Conservation (phyloP, 2,888 invertebrate genomes). For the Erebia epiphron region DNA sequence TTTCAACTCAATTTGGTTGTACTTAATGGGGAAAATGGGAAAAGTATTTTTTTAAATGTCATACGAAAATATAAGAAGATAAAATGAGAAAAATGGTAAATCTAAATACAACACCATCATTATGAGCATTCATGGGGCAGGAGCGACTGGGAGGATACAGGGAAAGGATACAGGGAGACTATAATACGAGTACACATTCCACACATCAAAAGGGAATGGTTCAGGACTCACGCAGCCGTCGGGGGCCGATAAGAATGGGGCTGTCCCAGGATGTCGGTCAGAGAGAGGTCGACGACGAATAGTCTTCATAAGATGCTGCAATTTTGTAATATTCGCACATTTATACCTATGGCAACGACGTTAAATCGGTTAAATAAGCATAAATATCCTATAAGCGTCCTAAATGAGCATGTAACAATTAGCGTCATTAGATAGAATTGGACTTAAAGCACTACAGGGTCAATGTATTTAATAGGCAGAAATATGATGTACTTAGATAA, state of each 20-base stretch:
- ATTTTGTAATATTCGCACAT: constrained; percentile 82
- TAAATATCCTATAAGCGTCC: constrained; percentile 35
- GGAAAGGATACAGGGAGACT: constrained; percentile 53
- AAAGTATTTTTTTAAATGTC: constrained; percentile 35
- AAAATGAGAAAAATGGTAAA: constrained; percentile 43
- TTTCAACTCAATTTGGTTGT: constrained; percentile 3
- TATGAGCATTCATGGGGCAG: constrained; percentile 57
- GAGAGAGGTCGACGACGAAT: constrained; percentile 88
- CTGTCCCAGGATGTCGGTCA: constrained; percentile 82
- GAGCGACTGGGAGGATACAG: constrained; percentile 49
- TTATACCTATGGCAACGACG: constrained; percentile 80
- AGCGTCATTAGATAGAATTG: neutral
- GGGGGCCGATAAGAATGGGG: constrained; percentile 73
- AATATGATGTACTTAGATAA: neutral
- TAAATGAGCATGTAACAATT: neutral
- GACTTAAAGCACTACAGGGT: neutral
- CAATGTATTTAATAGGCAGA: neutral
- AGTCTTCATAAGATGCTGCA: constrained; percentile 88
- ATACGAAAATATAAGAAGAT: constrained; percentile 44
- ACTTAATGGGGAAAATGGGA: constrained; percentile 4
- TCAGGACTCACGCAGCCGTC: constrained; percentile 78
- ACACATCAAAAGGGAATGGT: constrained; percentile 75
- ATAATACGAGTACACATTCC: constrained; percentile 70
- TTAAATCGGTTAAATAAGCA: constrained; percentile 69
- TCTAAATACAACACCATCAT: constrained; percentile 64